Percentiles rank a stretch among this genome's conserved stretches.
Conservation (phyloP, 2,797 vertebrate genomes). For the Sebastes nivosus region DNA sequence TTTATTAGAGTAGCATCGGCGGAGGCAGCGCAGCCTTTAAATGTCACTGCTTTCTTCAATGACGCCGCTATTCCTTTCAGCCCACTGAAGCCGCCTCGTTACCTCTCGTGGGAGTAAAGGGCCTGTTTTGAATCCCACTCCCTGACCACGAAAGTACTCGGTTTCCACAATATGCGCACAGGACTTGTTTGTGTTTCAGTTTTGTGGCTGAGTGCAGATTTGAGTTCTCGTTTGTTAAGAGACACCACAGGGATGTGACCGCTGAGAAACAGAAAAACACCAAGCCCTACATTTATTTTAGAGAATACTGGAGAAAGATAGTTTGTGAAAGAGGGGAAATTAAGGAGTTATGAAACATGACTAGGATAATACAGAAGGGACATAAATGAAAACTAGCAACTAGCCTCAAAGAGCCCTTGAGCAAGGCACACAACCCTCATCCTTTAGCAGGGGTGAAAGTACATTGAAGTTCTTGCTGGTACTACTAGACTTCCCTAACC, state of each 20-base stretch:
- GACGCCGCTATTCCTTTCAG: slow-evolving; percentile 50
- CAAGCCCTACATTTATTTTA: not conserved
- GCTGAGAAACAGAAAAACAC: not conserved
- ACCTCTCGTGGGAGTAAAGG: slow-evolving; percentile 50
- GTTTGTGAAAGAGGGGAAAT: not conserved
- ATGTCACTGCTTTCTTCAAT: slow-evolving; percentile 72
- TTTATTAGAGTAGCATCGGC: slow-evolving; percentile 56
- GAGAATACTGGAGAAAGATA: not conserved
- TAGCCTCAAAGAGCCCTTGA: not conserved
- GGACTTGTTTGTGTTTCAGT: slow-evolving; percentile 45
- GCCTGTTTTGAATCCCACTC: slow-evolving; percentile 64
- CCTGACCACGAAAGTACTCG: slow-evolving; percentile 28
- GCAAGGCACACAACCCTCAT: not conserved
- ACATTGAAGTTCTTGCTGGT: no score
- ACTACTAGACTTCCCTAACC: no score
- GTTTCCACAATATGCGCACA: slow-evolving; percentile 11
- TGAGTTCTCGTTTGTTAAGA: slow-evolving; percentile 8
- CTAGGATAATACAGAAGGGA: not conserved
- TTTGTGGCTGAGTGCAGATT: slow-evolving; percentile 19
- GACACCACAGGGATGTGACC: slow-evolving; percentile 3
- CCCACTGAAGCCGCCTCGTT: slow-evolving; percentile 43
- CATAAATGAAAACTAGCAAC: not conserved
- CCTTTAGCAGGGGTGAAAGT: not conserved
- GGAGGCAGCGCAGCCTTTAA: slow-evolving; percentile 51
- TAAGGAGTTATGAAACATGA: not conserved